Base-by-base conservation (phyloP, 2,888 invertebrate species). In the Stenichneumon culpator region DNA sequence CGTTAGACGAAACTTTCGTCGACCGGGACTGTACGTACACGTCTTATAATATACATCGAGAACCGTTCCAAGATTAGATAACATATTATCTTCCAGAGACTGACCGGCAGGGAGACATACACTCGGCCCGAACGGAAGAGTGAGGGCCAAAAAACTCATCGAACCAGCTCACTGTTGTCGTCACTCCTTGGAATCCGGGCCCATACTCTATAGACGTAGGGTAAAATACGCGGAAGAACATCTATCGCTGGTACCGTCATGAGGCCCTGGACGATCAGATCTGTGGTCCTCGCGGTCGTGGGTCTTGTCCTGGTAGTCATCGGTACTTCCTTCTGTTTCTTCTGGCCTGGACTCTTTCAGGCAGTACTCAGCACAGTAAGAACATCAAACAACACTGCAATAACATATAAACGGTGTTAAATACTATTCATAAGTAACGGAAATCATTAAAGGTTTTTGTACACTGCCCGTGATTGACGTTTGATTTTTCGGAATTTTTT, bases 241-340 rank as follows among this genome's bases (percentile, higher is more conserved):
- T 78, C 72, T 14, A 65, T 9, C 32, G 44, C 36, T 11, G 54
- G n/a, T 16, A 16, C n/a, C 89, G 86, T 79, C 83, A 94, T 93
- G 93, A 93, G 89, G 86, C 92, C 93, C 88, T 93, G 92, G 90
- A 89, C 89, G 32, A 91, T 86, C 78, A 91, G 90, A 84, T 89
- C 89, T 67, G 70, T 91, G 63, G 81, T 88, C 79, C 78, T 93
- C 60, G 92, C 90, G 19, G 85, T 92, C 69, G 44, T 90, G 28
- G 93, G 93, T 14, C 69, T 90, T 9, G 52, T 90, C 6, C 86
- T 93, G 6, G 75, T 92, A 4, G 19, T 90, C 69, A 19, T 89
- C 32, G 93, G 93, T 28, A 86, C 84, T 7, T 74, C 88, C 0
- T 52, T 92, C 11, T 91, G 89, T 84, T 88, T 92, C 39, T 85